Conservation (phyloP, 2,113 vertebrate species). For the Serinus canaria region DNA sequence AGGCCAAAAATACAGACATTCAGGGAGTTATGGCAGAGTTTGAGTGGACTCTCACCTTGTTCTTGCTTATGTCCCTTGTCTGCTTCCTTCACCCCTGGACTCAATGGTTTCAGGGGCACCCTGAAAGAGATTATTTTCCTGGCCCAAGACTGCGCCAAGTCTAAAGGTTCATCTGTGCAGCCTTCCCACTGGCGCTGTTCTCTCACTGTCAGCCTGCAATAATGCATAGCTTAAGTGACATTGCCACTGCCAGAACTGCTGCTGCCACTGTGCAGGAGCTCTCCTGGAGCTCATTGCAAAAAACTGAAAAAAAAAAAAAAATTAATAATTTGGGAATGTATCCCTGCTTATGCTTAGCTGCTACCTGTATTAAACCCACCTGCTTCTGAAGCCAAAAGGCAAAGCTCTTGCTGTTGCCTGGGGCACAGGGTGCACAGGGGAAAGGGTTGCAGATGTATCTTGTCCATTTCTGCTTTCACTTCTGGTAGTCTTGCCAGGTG, state of each 20-base stretch:
- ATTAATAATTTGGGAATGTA: not conserved
- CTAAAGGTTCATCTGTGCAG: not conserved
- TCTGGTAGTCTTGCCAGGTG: not conserved
- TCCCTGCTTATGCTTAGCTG: not conserved
- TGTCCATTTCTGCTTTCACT: not conserved
- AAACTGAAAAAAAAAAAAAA: not conserved
- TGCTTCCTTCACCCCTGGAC: not conserved
- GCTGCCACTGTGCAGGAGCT: not conserved
- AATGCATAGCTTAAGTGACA: fast-evolving
- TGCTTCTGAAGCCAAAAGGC: not conserved
- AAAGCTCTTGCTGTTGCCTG: not conserved
- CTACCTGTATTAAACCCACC: not conserved
- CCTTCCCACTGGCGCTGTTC: not conserved
- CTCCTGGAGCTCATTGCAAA: not conserved
- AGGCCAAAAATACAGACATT: not conserved
- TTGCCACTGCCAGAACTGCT: not conserved
- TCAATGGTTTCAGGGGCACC: not conserved
- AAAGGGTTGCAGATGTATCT: not conserved
- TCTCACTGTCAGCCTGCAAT: not conserved
- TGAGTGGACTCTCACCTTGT: not conserved
- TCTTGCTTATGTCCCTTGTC: not conserved
- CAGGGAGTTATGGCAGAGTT: not conserved
- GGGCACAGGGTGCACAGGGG: not conserved
- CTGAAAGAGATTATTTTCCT: not conserved
- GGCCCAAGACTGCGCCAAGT: not conserved